Evolutionary conservation across 2,113 vertebrate species (phyloP).

Genomic region (Sitta europaea): DNA sequence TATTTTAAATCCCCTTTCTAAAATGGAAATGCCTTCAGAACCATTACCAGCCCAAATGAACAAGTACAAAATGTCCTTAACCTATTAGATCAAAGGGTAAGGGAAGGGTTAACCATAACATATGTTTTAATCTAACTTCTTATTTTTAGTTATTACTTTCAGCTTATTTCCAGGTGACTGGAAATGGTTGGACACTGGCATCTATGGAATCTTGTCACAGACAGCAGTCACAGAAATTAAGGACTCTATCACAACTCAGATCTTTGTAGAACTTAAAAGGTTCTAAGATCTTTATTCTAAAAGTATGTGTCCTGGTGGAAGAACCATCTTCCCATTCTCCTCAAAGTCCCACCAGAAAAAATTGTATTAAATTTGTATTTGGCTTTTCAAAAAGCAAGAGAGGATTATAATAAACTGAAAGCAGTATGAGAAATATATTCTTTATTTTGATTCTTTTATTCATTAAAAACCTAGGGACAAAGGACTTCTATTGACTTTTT

Average conservation of each 20-base stretch:
- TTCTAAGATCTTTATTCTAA: not conserved
- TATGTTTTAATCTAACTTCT: not conserved
- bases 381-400: conserved; percentile 7
- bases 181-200: not conserved
- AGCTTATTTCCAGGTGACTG: not conserved
- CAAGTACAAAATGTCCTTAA: not conserved
- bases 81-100: not conserved
- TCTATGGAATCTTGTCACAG: not conserved
- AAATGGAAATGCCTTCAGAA: conserved; percentile 15
- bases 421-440: not conserved
- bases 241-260: not conserved
- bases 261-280: not conserved
- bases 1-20: not conserved
- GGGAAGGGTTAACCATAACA: not conserved
- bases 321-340: not conserved
- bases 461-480: not conserved
- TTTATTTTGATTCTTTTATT: not conserved
- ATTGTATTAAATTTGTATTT: not conserved
- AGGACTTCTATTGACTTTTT: not conserved
- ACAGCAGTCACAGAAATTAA: not conserved
- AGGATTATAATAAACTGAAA: conserved; percentile 32
- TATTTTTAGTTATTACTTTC: not conserved
- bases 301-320: not conserved
- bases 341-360: not conserved
- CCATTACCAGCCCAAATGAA: not conserved